phyloP scores from a whole-genome alignment of 2,797 vertebrate genomes.

The Coregonus sp. region DNA sequence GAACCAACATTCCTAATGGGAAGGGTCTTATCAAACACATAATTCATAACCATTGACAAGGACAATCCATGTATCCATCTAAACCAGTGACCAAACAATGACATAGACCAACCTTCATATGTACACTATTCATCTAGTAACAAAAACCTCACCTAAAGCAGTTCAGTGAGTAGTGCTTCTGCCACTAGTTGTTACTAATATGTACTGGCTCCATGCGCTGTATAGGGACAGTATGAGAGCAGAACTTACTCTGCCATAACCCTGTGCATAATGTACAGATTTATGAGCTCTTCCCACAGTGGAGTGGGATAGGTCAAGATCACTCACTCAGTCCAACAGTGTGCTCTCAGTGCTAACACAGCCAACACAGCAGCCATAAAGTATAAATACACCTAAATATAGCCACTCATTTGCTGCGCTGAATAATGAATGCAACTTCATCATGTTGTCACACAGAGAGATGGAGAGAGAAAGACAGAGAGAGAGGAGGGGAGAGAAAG shows the following conservation, averaged over 20 bases:
- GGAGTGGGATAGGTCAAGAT: slow-evolving; percentile 35
- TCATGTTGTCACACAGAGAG: slow-evolving; percentile 30
- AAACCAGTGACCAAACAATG: background rate
- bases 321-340: slow-evolving; percentile 1
- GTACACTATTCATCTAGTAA: background rate
- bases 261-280: slow-evolving; percentile 7
- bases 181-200: background rate
- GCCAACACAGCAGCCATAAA: slow-evolving; percentile 33
- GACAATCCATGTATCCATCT: background rate
- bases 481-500: background rate
- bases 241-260: background rate
- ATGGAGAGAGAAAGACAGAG: background rate
- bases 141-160: background rate
- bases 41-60: background rate
- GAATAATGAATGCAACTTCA: slow-evolving; percentile 48
- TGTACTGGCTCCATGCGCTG: slow-evolving; percentile 2
- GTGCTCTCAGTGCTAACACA: slow-evolving; percentile 4
- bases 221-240: background rate
- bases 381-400: slow-evolving; percentile 14
- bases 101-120: background rate
- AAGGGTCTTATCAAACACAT: too few species aligned
- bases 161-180: background rate
- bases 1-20: too few species aligned
- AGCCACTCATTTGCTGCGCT: slow-evolving; percentile 49
- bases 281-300: background rate